These are phyloP conservation scores for western clawed frog (Xenopus tropicalis) DNA, from an alignment of 2,113 vertebrate species.

Conservation along the genomic window UCB_Xtro_10.0 CM004451.2:49681001-49681500, in stretches of 20 bases:
- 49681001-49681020: too few species aligned
- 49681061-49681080: too few species aligned
- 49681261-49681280: conserved; percentile 62
- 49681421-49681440: too few species aligned
- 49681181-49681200: conserved; percentile 76
- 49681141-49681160: conserved; percentile 58
- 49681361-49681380: not conserved
- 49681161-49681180: conserved; percentile 59
- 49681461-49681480: too few species aligned
- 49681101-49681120: too few species aligned
- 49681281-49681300: conserved; percentile 68
- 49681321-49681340: conserved; percentile 64
- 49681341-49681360: conserved; percentile 56
- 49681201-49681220: conserved; percentile 72
- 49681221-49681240: conserved; percentile 66
- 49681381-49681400: not conserved
- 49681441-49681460: too few species aligned
- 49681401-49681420: not conserved
- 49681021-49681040: too few species aligned
- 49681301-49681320: conserved; percentile 55
- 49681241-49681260: conserved; percentile 59
- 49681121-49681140: too few species aligned
- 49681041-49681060: too few species aligned
- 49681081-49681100: too few species aligned
- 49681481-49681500: too few species aligned